These are phyloP conservation scores for Nomada fucata DNA, from an alignment of 2,888 invertebrate species.

Conservation along the genomic window DNA sequence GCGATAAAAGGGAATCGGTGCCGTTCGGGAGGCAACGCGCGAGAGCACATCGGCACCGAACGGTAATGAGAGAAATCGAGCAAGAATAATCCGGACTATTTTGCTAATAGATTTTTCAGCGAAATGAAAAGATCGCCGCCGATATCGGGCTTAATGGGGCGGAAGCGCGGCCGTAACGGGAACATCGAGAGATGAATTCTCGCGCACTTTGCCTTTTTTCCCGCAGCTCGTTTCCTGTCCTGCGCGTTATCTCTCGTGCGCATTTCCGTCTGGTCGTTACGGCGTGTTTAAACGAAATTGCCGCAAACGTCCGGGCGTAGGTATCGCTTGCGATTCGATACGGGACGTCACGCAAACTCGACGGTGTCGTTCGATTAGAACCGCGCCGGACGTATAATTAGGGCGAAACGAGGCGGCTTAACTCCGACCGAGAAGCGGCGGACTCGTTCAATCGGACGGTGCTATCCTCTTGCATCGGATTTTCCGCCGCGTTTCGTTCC, in stretches of 20 bases:
- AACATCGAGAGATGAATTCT: conserved; percentile 49
- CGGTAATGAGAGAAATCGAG: conserved; percentile 42
- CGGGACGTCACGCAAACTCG: neutral
- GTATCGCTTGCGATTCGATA: neutral
- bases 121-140: conserved; percentile 73
- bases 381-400: neutral
- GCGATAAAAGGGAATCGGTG: neutral
- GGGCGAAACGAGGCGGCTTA: neutral
- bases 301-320: neutral
- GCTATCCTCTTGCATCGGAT: neutral
- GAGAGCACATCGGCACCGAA: neutral
- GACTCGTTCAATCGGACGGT: neutral
- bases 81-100: conserved; percentile 61
- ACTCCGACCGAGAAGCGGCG: neutral
- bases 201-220: conserved; percentile 40
- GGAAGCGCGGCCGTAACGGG: conserved; percentile 62
- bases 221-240: conserved; percentile 32
- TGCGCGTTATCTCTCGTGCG: conserved; percentile 19
- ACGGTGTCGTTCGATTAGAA: neutral
- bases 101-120: conserved; percentile 75
- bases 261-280: conserved; percentile 16
- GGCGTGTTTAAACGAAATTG: neutral
- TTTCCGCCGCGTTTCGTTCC: neutral
- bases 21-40: neutral
- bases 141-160: conserved; percentile 73